Evolutionary conservation across 2,113 vertebrate species (phyloP), one percentile per base, ranked within the genome.

Genomic region (Lycaon pictus): DNA sequence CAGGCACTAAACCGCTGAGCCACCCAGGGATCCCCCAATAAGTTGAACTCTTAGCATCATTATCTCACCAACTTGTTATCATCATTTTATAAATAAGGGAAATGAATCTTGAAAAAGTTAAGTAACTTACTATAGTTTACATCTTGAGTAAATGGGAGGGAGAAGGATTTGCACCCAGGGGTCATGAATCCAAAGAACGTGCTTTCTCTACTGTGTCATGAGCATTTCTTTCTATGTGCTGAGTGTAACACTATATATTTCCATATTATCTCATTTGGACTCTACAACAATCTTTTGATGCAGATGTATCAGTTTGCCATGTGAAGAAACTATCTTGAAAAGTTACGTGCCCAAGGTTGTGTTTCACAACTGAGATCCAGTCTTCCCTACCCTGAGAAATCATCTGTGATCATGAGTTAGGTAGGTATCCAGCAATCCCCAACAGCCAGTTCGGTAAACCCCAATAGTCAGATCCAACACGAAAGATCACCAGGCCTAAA

Each of bases 401-500:
- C 11, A 48, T 22, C 55, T 90, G 20, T 20, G 7, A 58, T 67
- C 53, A 23, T 7, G 15, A 56, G 15, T 83, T 29, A 48, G 74
- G 74, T 43, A 19, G n/a, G 27, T 20, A 5, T 15, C 35, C 17
- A 11, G 10, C 17, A 67, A 87, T 7, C 22, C 22, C 82, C 60
- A 63, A 7, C 0, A 25, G 11, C 51, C 84, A 83, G 19, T 32
- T 10, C n/a, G 93, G 58, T 4, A 91, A 84, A 37, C 8, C 15
- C 20, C 74, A 87, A 71, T 62, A 32, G 1, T 53, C 51, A 90
- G 53, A 63, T 8, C 37, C 23, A 83, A 32, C 19, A 12, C 71
- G 43, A 87, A 56, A 97, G 60, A 94, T 65, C 56, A 19, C 35
- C n/a, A 12, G 48, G 92, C 91, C 95, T 37, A 81, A 97, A 76